Percentiles rank a stretch among this genome's conserved stretches.
Conservation (phyloP, 37 sponge, comb jelly and placozoan species). For the Aphrocallistes beatrix region DNA sequence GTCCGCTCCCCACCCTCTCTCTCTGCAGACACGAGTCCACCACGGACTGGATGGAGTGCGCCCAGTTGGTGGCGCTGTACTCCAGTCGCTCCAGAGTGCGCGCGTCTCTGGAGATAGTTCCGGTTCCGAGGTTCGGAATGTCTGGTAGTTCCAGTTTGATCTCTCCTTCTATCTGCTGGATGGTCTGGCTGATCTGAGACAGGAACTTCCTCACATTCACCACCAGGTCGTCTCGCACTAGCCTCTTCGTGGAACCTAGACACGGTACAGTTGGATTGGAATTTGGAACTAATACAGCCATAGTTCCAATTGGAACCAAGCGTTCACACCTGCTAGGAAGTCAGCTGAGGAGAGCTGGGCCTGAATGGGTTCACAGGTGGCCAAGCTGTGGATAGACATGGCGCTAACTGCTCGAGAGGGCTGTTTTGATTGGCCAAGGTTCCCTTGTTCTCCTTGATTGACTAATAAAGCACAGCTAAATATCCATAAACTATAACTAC, state of each 20-base stretch:
- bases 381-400: neutral
- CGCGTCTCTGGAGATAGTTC: constrained; percentile 32
- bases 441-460: neutral
- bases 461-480: neutral
- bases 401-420: neutral
- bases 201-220: constrained; percentile 87
- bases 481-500: neutral
- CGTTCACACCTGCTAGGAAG: neutral
- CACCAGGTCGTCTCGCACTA: constrained; percentile 85
- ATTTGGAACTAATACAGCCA: neutral
- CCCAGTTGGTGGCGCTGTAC: constrained; percentile 68
- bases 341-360: neutral
- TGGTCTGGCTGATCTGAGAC: constrained; percentile 59
- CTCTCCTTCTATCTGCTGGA: constrained; percentile 91
- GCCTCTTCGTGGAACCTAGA: constrained; percentile 12
- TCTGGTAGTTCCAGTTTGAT: constrained; percentile 81
- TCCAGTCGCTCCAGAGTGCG: constrained; percentile 50
- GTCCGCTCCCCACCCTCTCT: constrained; percentile 70
- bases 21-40: constrained; percentile 64
- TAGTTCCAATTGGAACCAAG: too few species aligned
- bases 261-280: neutral
- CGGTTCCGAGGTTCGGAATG: neutral
- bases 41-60: constrained; percentile 45
- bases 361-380: neutral
- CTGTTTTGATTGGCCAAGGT: neutral